phyloP scores from a whole-genome alignment of 1,140 invertebrate genomes.

The Octopus sinensis region DNA sequence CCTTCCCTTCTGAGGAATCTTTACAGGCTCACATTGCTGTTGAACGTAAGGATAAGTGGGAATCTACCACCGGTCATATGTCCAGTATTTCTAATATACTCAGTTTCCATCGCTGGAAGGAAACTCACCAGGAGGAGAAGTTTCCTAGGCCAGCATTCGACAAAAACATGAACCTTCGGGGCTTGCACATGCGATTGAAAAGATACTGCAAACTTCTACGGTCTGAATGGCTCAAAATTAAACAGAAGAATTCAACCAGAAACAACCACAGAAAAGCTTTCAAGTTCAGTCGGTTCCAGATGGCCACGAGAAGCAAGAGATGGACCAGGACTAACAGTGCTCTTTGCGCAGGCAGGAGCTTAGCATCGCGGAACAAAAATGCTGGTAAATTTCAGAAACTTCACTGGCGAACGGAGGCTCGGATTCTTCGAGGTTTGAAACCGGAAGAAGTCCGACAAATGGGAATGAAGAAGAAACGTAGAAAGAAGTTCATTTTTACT shows the following conservation, averaged over 20 bases:
- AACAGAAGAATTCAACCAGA: background rate
- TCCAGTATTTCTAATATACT: constrained; percentile 28
- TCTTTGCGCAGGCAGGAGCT: no score
- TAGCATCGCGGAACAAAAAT: no score
- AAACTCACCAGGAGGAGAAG: constrained; percentile 18
- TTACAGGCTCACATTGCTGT: constrained; percentile 44
- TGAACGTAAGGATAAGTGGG: constrained; percentile 42
- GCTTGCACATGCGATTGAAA: constrained; percentile 44
- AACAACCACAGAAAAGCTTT: no score
- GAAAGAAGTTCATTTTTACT: constrained; percentile 32
- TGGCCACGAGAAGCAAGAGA: no score
- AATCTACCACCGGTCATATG: constrained; percentile 26
- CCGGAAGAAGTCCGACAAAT: constrained; percentile 40
- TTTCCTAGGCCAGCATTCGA: constrained; percentile 14
- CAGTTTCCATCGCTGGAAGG: constrained; percentile 27
- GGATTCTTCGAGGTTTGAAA: constrained; percentile 34
- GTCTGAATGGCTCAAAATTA: background rate
- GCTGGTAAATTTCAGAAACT: constrained; percentile 29
- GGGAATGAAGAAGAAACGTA: constrained; percentile 40
- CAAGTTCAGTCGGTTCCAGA: no score
- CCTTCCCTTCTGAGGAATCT: constrained; percentile 42
- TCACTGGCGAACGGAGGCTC: constrained; percentile 41
- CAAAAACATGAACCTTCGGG: constrained; percentile 38
- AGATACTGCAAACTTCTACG: constrained; percentile 45
- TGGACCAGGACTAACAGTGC: no score